These are phyloP conservation scores for Ariopsis seemanni DNA, from an alignment of 2,113 vertebrate species.

Conservation along the genomic window DNA sequence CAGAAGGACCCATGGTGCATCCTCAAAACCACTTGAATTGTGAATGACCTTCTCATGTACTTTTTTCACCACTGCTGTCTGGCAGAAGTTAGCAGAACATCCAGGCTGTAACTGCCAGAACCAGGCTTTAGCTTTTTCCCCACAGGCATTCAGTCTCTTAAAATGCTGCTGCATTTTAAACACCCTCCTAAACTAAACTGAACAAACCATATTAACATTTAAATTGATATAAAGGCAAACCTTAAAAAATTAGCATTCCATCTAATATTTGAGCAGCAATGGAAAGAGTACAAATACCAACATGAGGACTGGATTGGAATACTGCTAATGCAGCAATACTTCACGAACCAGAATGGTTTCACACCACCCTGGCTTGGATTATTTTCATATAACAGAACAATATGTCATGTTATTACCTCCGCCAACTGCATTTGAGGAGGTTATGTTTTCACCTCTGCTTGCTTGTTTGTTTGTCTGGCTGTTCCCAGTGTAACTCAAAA, in stretches of 20 bases:
- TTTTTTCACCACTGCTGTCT: background rate
- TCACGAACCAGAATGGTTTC: background rate
- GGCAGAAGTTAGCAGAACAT: background rate
- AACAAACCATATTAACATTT: background rate
- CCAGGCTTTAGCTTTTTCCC: background rate
- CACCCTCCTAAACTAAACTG: background rate
- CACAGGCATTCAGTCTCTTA: background rate
- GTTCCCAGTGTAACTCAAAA: no score
- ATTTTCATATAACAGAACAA: background rate
- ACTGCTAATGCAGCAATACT: background rate
- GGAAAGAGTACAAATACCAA: background rate
- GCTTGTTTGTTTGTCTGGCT: no score
- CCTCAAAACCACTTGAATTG: background rate
- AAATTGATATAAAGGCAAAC: background rate
- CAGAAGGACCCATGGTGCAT: background rate
- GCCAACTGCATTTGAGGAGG: background rate
- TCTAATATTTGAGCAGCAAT: background rate
- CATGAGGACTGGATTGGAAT: background rate
- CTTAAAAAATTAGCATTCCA: background rate
- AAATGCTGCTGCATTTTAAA: background rate
- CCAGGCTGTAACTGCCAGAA: background rate
- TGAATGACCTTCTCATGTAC: background rate
- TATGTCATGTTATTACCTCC: background rate
- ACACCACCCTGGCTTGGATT: background rate
- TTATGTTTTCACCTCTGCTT: no score